Conservation (phyloP, 2,113 vertebrate species). For the Ailuropoda melanoleuca region DNA sequence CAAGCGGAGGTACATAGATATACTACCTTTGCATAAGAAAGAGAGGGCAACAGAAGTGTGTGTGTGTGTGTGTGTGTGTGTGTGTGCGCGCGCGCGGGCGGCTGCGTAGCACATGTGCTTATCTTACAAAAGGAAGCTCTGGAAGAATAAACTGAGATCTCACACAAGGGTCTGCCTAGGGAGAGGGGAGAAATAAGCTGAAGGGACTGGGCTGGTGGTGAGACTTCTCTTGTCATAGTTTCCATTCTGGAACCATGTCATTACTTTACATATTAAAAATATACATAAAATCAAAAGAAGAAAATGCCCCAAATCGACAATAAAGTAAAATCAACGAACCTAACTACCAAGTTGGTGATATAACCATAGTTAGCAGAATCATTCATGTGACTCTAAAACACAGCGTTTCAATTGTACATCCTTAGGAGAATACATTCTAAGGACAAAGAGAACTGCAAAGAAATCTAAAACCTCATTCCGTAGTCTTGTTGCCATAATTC, state of each 20-base stretch:
- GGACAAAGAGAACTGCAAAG: neutral
- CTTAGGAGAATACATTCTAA: neutral
- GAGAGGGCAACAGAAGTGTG: neutral
- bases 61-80: neutral
- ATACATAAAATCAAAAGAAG: neutral
- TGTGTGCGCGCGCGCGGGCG: accelerated
- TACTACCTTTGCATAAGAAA: neutral
- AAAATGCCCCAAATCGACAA: neutral
- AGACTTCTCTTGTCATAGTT: neutral
- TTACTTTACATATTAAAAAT: constrained; percentile 1
- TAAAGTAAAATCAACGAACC: neutral
- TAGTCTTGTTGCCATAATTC: neutral
- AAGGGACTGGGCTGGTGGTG: neutral
- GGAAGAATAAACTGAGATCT: neutral
- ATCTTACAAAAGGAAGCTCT: constrained; percentile 9
- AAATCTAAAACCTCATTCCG: neutral
- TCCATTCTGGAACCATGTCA: neutral
- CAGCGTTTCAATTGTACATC: neutral
- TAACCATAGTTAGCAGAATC: neutral
- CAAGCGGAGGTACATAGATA: neutral
- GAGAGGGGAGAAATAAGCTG: neutral
- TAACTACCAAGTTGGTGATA: neutral
- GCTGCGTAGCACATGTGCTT: accelerated
- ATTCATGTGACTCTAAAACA: neutral
- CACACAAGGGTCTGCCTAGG: neutral